These are phyloP conservation scores for Todiramphus chloris DNA, from an alignment of 2,113 vertebrate species.

Conservation along the genomic window DNA sequence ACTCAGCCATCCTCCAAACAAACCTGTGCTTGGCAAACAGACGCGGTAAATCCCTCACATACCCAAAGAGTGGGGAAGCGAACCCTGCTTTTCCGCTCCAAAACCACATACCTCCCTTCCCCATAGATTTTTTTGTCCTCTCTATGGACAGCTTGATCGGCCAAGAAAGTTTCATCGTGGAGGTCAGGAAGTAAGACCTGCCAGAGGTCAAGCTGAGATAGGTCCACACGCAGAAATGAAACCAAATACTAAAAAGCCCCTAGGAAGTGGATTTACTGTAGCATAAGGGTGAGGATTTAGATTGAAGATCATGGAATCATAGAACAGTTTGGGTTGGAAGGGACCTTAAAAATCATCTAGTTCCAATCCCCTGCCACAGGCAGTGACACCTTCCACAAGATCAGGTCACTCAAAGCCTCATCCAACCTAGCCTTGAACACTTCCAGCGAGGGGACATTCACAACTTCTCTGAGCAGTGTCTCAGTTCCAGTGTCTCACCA, in stretches of 20 bases:
- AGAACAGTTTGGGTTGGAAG: not conserved
- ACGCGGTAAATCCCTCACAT: not conserved
- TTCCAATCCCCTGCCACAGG: not conserved
- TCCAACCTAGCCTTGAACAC: not conserved
- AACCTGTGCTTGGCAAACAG: not conserved
- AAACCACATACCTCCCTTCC: fast-evolving
- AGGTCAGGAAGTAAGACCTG: not conserved
- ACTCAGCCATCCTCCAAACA: not conserved
- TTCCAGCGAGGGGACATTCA: not conserved
- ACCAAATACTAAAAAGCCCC: not conserved
- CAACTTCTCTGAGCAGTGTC: not conserved
- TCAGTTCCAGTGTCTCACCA: not conserved
- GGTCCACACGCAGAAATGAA: not conserved
- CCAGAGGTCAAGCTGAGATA: not conserved
- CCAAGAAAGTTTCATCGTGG: not conserved
- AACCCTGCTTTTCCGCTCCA: not conserved
- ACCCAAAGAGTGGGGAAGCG: fast-evolving
- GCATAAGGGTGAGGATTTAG: not conserved
- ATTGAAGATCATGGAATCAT: not conserved
- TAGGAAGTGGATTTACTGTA: not conserved
- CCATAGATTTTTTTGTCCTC: not conserved
- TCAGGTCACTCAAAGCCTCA: not conserved
- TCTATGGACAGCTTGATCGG: not conserved
- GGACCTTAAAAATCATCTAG: not conserved
- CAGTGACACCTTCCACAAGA: not conserved